Percentiles rank a stretch among this genome's conserved stretches.
Evolutionary conservation across 1,140 invertebrate genomes (phyloP).

Genomic region (Leguminivora glycinivorella): DNA sequence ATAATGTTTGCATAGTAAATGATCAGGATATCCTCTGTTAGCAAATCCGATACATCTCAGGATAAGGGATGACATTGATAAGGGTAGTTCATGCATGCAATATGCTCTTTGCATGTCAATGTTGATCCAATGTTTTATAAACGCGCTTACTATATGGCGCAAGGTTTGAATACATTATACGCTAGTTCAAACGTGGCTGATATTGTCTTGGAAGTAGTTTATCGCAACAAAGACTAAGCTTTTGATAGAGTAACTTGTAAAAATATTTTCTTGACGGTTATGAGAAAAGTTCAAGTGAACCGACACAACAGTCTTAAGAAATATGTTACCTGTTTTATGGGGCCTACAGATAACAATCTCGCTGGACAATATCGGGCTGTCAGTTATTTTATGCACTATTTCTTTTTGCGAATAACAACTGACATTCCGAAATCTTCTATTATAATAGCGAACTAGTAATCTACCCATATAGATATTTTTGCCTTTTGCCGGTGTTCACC

Average conservation of each 20-base stretch:
- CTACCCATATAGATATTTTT: too few species aligned
- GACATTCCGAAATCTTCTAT: too few species aligned
- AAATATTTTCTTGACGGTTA: too few species aligned
- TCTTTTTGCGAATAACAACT: too few species aligned
- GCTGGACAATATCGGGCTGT: too few species aligned
- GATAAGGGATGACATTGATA: constrained; percentile 27
- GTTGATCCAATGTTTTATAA: constrained; percentile 26
- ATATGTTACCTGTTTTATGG: too few species aligned
- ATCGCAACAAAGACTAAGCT: not conserved
- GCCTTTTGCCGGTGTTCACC: too few species aligned
- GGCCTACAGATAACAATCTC: too few species aligned
- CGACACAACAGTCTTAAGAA: too few species aligned
- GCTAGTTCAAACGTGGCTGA: not conserved
- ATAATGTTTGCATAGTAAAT: not conserved
- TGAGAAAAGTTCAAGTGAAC: too few species aligned
- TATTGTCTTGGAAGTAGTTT: not conserved
- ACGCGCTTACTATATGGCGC: constrained; percentile 5
- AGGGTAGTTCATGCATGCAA: constrained; percentile 24
- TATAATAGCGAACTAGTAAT: too few species aligned
- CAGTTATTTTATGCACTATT: too few species aligned
- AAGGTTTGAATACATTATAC: not conserved
- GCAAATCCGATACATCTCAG: not conserved
- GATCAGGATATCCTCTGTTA: not conserved
- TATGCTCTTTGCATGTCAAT: constrained; percentile 28
- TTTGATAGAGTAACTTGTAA: not conserved